These are phyloP conservation scores for Xerus inauris DNA, from an alignment of 2,113 vertebrate genomes.

Conservation along the genomic window DNA sequence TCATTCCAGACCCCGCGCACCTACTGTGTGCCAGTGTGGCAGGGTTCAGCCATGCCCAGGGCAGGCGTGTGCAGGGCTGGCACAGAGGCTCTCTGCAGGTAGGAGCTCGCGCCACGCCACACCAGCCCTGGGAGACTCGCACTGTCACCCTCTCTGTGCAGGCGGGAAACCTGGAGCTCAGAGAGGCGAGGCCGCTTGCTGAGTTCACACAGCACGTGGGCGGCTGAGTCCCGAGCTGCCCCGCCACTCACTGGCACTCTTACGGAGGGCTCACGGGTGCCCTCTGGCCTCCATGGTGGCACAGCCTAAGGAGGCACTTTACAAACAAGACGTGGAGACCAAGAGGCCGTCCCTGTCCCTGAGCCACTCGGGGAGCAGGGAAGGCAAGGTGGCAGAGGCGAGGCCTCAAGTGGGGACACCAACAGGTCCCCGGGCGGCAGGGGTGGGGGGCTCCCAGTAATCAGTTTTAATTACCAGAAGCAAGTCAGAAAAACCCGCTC, in stretches of 20 bases:
- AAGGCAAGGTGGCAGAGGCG: not conserved
- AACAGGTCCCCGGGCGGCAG: not conserved
- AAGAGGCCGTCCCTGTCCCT: not conserved
- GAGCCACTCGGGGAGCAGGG: not conserved
- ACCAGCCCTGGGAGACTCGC: not conserved
- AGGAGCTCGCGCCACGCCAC: not conserved
- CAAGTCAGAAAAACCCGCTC: too few relatives aligned
- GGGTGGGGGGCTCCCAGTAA: slow-evolving; percentile 3
- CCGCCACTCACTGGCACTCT: not conserved
- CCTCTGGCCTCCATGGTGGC: not conserved
- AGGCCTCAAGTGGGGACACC: not conserved
- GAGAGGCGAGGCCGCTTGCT: not conserved
- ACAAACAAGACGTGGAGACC: not conserved
- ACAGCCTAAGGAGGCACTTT: not conserved
- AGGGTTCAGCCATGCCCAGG: rapidly evolving
- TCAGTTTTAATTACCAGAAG: too few relatives aligned
- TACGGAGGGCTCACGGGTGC: rapidly evolving
- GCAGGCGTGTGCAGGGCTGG: rapidly evolving
- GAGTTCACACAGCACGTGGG: not conserved
- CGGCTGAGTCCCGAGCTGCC: rapidly evolving
- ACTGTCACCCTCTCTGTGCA: not conserved
- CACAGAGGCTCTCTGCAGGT: rapidly evolving
- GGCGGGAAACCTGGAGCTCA: not conserved
- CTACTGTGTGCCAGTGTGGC: rapidly evolving
- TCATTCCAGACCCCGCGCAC: not conserved